phyloP scores from a whole-genome alignment of 2,888 invertebrate species.

The Malthinus seriepunctatus region DNA sequence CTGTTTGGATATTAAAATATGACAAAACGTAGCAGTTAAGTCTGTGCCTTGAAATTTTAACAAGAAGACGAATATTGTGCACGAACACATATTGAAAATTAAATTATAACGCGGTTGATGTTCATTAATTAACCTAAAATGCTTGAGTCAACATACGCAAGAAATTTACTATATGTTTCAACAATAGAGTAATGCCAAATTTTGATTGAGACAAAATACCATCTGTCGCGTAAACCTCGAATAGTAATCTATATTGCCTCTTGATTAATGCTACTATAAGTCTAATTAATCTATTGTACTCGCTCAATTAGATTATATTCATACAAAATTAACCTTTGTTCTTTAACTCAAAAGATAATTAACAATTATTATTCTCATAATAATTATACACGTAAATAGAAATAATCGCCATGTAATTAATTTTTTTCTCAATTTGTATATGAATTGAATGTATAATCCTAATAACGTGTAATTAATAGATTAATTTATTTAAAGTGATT shows the following conservation, averaged over 20 bases:
- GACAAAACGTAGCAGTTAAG: no score
- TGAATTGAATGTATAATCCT: no score
- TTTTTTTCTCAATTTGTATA: no score
- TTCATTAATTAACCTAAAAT: no score
- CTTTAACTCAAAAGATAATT: constrained; percentile 3
- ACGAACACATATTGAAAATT: no score
- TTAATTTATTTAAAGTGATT: no score
- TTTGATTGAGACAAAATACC: constrained; percentile 12
- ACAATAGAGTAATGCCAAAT: constrained; percentile 6
- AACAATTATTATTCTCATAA: background rate
- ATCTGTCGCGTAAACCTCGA: constrained; percentile 10
- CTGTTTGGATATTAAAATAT: no score
- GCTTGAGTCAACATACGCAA: background rate
- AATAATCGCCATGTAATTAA: no score
- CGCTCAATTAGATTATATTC: constrained; percentile 25
- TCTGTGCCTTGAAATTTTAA: no score
- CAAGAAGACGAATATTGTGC: no score
- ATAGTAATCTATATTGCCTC: constrained; percentile 32
- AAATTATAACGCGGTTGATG: no score
- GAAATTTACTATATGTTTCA: constrained; percentile 4
- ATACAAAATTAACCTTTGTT: constrained; percentile 18
- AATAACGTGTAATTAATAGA: no score
- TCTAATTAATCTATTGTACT: constrained; percentile 21
- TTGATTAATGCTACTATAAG: constrained; percentile 19
- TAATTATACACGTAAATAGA: background rate